phyloP scores from a whole-genome alignment of 2,113 vertebrate genomes.

The Myotis brandtii region DNA sequence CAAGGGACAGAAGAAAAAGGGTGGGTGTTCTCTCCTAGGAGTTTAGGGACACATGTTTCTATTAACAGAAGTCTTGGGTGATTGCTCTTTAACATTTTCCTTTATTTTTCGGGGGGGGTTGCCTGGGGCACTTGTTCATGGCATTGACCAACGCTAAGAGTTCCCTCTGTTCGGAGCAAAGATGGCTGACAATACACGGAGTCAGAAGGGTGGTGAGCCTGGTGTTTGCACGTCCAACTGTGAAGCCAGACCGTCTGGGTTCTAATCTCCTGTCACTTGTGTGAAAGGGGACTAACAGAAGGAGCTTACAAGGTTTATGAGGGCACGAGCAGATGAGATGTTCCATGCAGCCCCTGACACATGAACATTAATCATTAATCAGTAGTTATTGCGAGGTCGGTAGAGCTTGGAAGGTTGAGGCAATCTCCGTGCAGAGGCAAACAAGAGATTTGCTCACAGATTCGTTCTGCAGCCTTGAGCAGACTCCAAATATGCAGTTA shows the following conservation, averaged over 20 bases:
- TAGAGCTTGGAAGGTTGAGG: background rate
- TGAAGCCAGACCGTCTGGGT: background rate
- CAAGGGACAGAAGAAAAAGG: background rate
- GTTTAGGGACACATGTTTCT: too few relatives aligned
- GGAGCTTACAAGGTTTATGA: background rate
- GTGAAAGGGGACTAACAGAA: background rate
- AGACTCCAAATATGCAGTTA: background rate
- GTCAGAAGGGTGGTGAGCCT: background rate
- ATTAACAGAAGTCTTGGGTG: background rate
- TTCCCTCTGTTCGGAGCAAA: background rate
- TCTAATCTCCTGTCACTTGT: background rate
- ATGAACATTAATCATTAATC: background rate
- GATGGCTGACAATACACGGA: rapidly evolving
- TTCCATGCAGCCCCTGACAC: background rate
- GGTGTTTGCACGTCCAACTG: background rate
- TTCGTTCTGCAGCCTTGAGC: background rate
- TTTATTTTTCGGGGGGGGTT: background rate
- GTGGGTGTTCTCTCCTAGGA: too few relatives aligned
- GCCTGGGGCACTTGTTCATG: too few relatives aligned
- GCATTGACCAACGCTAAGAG: background rate
- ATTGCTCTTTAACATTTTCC: background rate
- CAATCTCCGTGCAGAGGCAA: too few relatives aligned
- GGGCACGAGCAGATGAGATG: background rate
- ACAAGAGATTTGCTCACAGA: background rate
- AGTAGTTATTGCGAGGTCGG: background rate